These are phyloP conservation scores for Mesoclemmys tuberculata DNA, from an alignment of 2,113 vertebrate genomes.

Conservation along the genomic window DNA sequence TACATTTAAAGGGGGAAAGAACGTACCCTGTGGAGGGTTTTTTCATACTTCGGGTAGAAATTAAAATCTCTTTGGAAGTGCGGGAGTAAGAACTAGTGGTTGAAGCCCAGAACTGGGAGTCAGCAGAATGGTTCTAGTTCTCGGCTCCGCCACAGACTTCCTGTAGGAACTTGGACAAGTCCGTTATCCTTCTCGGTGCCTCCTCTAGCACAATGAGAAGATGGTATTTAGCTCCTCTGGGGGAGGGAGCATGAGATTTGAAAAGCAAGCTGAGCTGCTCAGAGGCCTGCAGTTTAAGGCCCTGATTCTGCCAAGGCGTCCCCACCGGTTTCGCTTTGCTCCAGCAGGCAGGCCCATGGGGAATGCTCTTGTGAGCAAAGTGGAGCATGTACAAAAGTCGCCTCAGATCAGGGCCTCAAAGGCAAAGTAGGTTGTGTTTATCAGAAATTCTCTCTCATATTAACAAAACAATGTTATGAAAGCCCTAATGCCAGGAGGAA, in stretches of 20 bases:
- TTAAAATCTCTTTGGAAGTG: conserved; percentile 58
- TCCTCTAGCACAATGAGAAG: neutral
- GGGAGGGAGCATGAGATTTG: no score
- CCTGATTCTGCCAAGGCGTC: no score
- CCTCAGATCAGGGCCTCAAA: neutral
- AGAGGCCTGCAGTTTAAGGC: no score
- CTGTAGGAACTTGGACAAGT: neutral
- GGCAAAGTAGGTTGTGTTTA: neutral
- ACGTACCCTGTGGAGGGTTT: neutral
- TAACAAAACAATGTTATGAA: neutral
- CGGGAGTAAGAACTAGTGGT: fast-evolving
- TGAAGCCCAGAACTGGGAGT: neutral
- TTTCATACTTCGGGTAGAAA: neutral
- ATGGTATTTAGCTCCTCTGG: neutral
- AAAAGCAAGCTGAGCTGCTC: no score
- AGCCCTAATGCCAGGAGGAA: neutral
- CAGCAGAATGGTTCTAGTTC: neutral
- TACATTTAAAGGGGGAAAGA: neutral
- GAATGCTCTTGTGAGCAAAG: neutral
- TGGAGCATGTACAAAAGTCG: neutral
- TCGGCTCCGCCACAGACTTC: neutral
- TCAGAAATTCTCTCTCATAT: fast-evolving
- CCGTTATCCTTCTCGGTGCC: neutral
- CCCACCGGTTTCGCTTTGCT: neutral
- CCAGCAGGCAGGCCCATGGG: fast-evolving